Conservation (phyloP, 2,797 vertebrate genomes). For the Rallus crepitans region DNA sequence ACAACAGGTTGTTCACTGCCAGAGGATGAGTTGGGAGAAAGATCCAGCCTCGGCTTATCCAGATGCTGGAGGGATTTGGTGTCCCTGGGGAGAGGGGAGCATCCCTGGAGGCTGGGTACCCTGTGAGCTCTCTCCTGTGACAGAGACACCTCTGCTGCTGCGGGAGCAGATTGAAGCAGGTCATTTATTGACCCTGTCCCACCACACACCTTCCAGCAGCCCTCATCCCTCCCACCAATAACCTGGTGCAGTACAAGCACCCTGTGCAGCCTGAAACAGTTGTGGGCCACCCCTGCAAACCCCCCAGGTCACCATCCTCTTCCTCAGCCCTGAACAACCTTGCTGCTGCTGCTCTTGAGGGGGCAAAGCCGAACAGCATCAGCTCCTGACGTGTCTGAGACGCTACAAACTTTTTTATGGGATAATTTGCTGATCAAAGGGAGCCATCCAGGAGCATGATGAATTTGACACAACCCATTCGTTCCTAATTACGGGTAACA, state of each 20-base stretch:
- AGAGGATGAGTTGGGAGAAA: neutral
- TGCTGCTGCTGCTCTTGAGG: neutral
- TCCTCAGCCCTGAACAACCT: neutral
- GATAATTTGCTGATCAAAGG: slow-evolving; percentile 21
- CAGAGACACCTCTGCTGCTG: neutral
- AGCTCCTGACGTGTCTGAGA: neutral
- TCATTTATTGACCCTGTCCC: neutral
- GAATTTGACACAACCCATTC: slow-evolving; percentile 54
- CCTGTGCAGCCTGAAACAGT: rapidly evolving
- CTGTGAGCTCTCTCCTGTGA: rapidly evolving
- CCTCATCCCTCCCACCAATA: too few relatives aligned
- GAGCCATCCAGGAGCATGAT: slow-evolving; percentile 16
- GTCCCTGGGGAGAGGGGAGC: neutral
- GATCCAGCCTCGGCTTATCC: neutral
- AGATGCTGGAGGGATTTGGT: neutral
- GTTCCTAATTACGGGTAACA: slow-evolving; percentile 51
- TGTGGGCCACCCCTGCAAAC: neutral
- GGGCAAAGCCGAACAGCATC: neutral
- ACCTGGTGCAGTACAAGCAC: rapidly evolving
- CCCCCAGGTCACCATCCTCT: neutral
- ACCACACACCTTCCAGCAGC: neutral
- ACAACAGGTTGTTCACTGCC: neutral
- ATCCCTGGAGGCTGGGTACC: neutral
- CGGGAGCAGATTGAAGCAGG: neutral
- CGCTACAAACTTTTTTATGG: neutral